Evolutionary conservation across 2,888 invertebrate genomes (phyloP).

Genomic region (Listrodromus nycthemerus): DNA sequence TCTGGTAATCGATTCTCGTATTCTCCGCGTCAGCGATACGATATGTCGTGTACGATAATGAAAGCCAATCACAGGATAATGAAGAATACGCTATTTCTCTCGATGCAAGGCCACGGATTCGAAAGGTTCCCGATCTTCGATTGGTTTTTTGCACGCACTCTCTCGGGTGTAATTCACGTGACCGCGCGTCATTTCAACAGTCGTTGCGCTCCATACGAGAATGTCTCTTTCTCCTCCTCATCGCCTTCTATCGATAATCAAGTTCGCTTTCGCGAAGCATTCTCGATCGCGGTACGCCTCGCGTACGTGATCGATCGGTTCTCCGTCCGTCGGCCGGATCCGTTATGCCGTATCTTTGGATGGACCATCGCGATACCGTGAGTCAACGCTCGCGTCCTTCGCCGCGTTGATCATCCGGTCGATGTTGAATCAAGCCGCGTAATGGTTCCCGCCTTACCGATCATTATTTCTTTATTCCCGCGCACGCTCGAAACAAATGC

Average conservation of each 20-base stretch:
- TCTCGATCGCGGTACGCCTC: no score
- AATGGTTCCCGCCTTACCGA: background rate
- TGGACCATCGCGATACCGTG: background rate
- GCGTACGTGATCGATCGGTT: no score
- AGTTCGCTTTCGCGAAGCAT: constrained; percentile 23
- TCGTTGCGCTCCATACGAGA: constrained; percentile 39
- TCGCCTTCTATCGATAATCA: constrained; percentile 29
- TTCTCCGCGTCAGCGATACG: constrained; percentile 43
- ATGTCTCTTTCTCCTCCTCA: constrained; percentile 28
- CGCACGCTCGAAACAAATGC: constrained; percentile 44
- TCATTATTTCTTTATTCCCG: constrained; percentile 23
- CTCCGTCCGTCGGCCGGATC: no score
- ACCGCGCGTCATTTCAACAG: constrained; percentile 50
- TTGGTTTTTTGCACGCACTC: constrained; percentile 55
- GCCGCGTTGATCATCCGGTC: background rate
- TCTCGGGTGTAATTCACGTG: constrained; percentile 49
- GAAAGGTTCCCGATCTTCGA: constrained; percentile 59
- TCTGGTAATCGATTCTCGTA: constrained; percentile 57
- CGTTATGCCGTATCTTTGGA: no score
- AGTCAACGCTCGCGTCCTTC: background rate
- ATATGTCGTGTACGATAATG: constrained; percentile 52
- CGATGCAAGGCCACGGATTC: constrained; percentile 41
- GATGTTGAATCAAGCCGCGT: constrained; percentile 16
- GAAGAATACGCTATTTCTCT: constrained; percentile 15
- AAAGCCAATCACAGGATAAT: constrained; percentile 48